Conservation (phyloP, 2,113 vertebrate species). For the Dendrocopos noguchii region DNA sequence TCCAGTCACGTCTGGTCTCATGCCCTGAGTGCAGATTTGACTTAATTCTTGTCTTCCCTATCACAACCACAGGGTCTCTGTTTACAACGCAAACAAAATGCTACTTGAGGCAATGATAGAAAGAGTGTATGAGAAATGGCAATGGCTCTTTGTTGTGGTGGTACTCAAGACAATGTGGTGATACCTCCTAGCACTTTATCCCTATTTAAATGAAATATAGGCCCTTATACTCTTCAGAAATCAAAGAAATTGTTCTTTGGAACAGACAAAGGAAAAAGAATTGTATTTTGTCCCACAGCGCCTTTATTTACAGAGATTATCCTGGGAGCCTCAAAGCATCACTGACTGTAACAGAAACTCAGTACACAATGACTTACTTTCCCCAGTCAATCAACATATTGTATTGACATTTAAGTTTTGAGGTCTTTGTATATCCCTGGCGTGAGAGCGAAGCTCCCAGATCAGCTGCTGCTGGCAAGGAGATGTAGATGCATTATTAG, state of each 20-base stretch:
- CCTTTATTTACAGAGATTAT: slow-evolving; percentile 18
- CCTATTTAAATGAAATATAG: background rate
- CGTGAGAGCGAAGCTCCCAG: slow-evolving; percentile 29
- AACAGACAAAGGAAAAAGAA: background rate
- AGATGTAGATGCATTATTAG: background rate
- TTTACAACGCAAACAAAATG: background rate
- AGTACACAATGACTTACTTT: background rate
- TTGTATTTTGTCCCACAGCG: background rate
- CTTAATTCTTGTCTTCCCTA: background rate
- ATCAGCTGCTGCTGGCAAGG: slow-evolving; percentile 17
- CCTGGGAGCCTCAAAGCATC: background rate
- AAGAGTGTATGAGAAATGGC: background rate
- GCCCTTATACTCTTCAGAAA: background rate
- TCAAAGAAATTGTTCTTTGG: background rate
- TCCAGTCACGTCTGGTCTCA: fast-evolving
- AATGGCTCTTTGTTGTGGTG: background rate
- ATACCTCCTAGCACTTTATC: background rate
- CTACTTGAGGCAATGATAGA: background rate
- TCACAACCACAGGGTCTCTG: background rate
- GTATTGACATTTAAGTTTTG: slow-evolving; percentile 25
- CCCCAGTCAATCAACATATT: background rate
- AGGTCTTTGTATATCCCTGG: slow-evolving; percentile 20
- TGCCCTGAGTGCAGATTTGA: background rate
- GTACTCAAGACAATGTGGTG: background rate
- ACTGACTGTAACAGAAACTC: background rate